A percentile compares a stretch with the other conserved stretches of the same genome.
These are phyloP conservation scores for Gopherus flavomarginatus DNA, from an alignment of 2,113 vertebrate genomes.

Conservation along the genomic window DNA sequence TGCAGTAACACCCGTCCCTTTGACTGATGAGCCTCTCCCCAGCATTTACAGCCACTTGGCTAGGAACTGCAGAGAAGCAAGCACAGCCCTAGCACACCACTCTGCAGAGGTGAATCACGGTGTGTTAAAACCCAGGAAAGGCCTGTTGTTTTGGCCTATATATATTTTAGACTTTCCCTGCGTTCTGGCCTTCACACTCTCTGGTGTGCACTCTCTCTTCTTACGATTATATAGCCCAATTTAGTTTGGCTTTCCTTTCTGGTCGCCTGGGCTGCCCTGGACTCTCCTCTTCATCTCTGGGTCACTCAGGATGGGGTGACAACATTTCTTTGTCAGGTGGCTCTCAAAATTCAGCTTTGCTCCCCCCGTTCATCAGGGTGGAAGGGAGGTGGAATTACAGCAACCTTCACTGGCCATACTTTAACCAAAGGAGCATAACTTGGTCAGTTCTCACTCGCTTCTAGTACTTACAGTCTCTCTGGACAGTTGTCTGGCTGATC, in stretches of 20 bases:
- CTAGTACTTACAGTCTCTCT: slow-evolving; percentile 90
- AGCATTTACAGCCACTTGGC: background rate
- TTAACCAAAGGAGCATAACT: rapidly evolving
- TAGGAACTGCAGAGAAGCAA: background rate
- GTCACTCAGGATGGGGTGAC: rapidly evolving
- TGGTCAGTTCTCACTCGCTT: rapidly evolving
- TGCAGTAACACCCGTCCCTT: background rate
- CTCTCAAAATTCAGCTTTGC: background rate
- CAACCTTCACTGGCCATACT: background rate
- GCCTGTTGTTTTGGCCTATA: background rate
- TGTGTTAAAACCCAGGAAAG: background rate
- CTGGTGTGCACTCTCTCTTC: too few relatives aligned
- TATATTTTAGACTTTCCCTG: background rate
- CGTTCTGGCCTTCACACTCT: background rate
- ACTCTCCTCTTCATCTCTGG: background rate
- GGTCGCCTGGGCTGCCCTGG: background rate
- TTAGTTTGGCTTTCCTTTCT: background rate
- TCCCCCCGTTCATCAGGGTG: background rate
- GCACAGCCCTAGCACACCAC: background rate
- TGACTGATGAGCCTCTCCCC: background rate
- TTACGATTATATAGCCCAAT: rapidly evolving
- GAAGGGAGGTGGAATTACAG: background rate
- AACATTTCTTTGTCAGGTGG: background rate
- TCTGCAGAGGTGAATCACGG: background rate
- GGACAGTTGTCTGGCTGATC: slow-evolving; percentile 93